Base-by-base conservation (phyloP, 37 sponge, comb jelly and placozoan genomes). In the Halichondria panicea region DNA sequence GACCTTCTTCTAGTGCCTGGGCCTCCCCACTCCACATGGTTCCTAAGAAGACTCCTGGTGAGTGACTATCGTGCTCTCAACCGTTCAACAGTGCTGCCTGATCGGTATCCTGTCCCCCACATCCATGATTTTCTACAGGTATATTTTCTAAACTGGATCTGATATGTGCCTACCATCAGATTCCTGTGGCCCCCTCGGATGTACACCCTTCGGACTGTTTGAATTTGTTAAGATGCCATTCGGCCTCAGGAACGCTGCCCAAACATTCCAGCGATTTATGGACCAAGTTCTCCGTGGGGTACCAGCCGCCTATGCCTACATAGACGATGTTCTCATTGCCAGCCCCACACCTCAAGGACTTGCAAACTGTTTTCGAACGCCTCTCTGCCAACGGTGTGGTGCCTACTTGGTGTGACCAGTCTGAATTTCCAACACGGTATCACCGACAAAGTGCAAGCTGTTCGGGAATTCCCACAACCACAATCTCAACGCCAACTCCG, bases 21-120 rank as follows among this genome's bases (percentile, higher is more conserved):
- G 44, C 89, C 15, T 78, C 83, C 19, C 83, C 89, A 0, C 68
- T 82, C n/a, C 81, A 86, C 81, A 80, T 86, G 87, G 87, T 80
- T 32, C 81, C 87, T 66, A 67, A 89, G 38, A 79, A 85, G 90
- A 56, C 76, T 21, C 90, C 84, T 27, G 79, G 90, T 79, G 90
- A n/a, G 80, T 27, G 90, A 84, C 59, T 89, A 89, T 64, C 74
- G 84, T n/a, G 84, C 90, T 18, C 70, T 89, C 27, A 89, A 89
- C 72, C 68, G 50, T 21, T 24, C 27, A 45, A 81, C 88, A 48
- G 37, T 67, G 11, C n/a, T n/a, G n/a, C 77, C 85, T 1, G 90
- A 89, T 55, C 24, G 76, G 15, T 84, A 89, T 45, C 84, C 85
- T 5, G 68, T 84, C 34, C 77, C 90, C 0, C 90, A 83, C 56